Conservation (phyloP, 2,113 vertebrate genomes). For the Tenrec ecaudatus region DNA sequence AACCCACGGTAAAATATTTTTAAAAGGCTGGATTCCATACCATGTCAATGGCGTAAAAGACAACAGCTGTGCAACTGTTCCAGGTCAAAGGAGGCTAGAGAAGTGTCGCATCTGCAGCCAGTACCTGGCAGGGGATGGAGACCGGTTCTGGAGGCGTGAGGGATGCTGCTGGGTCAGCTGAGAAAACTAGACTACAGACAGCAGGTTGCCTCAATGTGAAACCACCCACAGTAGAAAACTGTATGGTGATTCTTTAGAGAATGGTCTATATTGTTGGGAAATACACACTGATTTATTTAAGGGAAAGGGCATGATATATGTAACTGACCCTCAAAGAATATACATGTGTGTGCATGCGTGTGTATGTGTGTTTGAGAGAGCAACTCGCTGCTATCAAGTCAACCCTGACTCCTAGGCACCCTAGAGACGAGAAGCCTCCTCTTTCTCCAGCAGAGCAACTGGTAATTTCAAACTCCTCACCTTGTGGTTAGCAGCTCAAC, state of each 20-base stretch:
- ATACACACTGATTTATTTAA: background rate
- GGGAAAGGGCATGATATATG: background rate
- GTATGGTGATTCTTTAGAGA: background rate
- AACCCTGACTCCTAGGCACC: too few relatives aligned
- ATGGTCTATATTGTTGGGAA: background rate
- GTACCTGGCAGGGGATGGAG: background rate
- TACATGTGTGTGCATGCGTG: too few relatives aligned
- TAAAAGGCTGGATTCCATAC: background rate
- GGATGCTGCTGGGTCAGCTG: background rate
- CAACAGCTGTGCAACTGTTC: background rate
- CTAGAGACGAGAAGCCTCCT: too few relatives aligned
- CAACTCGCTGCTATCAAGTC: too few relatives aligned
- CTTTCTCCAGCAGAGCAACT: too few relatives aligned
- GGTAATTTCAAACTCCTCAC: too few relatives aligned
- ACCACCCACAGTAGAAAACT: background rate
- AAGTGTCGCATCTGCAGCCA: background rate
- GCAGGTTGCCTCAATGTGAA: background rate
- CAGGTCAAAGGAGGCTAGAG: background rate
- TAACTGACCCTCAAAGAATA: background rate
- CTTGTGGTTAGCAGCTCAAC: too few relatives aligned
- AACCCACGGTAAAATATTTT: background rate
- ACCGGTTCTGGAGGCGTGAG: background rate
- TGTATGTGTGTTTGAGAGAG: background rate
- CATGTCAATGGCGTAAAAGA: background rate
- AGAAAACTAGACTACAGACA: background rate